These are phyloP conservation scores for Malurus splendens DNA, from an alignment of 2,797 vertebrate genomes.

Conservation along the genomic window DNA sequence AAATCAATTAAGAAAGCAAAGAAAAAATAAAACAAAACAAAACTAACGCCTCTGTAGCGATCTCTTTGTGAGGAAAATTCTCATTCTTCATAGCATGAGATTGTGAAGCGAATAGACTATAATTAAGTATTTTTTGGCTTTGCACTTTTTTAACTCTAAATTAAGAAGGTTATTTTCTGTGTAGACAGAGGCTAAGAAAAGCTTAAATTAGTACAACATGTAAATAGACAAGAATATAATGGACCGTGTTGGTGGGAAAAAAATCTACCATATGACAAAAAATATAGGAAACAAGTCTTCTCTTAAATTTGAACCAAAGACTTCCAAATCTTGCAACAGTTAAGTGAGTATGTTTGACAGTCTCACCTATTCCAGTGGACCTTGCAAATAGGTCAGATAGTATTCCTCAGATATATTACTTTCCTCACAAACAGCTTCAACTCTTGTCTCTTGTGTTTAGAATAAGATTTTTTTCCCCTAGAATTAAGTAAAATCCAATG, in stretches of 20 bases:
- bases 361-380: not conserved
- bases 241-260: not conserved
- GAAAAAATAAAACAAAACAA: not conserved
- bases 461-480: not conserved
- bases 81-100: not conserved
- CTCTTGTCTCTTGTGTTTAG: not conserved
- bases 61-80: not conserved
- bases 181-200: not conserved
- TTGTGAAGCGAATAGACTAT: not conserved
- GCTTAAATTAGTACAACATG: not conserved
- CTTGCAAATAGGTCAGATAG: not conserved
- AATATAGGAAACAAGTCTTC: not conserved
- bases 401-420: not conserved
- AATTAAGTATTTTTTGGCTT: not conserved
- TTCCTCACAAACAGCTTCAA: not conserved
- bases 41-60: not conserved
- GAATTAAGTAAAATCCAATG: not conserved
- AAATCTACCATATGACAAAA: not conserved
- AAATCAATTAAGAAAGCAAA: not conserved
- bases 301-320: not conserved
- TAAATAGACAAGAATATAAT: not conserved
- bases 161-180: not conserved
- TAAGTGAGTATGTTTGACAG: not conserved
- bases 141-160: not conserved
- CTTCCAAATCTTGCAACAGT: not conserved